A percentile compares a stretch with the other conserved stretches of the same genome.
Conservation (phyloP, 2,888 invertebrate genomes). For the Hemithea aestivaria region DNA sequence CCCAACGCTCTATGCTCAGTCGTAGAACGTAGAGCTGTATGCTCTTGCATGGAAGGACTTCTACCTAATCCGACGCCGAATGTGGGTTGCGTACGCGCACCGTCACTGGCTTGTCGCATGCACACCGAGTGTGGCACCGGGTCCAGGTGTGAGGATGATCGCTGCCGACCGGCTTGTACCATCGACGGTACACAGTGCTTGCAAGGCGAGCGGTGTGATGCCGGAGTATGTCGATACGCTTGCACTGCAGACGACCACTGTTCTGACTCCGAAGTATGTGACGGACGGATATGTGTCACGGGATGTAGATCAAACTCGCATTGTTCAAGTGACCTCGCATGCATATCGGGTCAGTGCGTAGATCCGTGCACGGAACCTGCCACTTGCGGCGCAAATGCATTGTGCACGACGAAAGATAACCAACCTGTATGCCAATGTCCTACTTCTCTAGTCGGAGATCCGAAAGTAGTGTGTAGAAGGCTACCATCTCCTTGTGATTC, state of each 20-base stretch:
- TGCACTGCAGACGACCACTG: slow-evolving; percentile 93
- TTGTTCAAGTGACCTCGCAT: slow-evolving; percentile 85
- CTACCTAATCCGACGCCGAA: slow-evolving; percentile 94
- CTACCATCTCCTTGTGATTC: slow-evolving; percentile 81
- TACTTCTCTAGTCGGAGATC: slow-evolving; percentile 84
- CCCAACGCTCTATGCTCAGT: slow-evolving; percentile 91
- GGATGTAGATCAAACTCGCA: slow-evolving; percentile 91
- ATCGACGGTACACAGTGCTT: slow-evolving; percentile 85
- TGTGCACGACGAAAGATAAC: slow-evolving; percentile 85
- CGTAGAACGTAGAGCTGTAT: slow-evolving; percentile 88
- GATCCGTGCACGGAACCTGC: slow-evolving; percentile 88
- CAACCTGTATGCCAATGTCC: slow-evolving; percentile 87
- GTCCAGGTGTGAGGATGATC: slow-evolving; percentile 85
- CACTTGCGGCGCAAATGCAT: slow-evolving; percentile 90
- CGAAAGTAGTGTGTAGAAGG: slow-evolving; percentile 85
- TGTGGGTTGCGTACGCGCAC: slow-evolving; percentile 91
- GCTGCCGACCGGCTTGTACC: slow-evolving; percentile 89
- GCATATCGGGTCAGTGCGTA: slow-evolving; percentile 87
- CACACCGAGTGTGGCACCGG: slow-evolving; percentile 87
- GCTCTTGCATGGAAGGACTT: slow-evolving; percentile 87
- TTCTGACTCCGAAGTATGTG: slow-evolving; percentile 91
- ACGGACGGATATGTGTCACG: slow-evolving; percentile 86
- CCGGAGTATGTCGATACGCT: slow-evolving; percentile 89
- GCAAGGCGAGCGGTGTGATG: slow-evolving; percentile 87
- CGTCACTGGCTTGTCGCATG: slow-evolving; percentile 85